Conservation (phyloP, 2,797 vertebrate species). For the Enteromius fasciolatus region DNA sequence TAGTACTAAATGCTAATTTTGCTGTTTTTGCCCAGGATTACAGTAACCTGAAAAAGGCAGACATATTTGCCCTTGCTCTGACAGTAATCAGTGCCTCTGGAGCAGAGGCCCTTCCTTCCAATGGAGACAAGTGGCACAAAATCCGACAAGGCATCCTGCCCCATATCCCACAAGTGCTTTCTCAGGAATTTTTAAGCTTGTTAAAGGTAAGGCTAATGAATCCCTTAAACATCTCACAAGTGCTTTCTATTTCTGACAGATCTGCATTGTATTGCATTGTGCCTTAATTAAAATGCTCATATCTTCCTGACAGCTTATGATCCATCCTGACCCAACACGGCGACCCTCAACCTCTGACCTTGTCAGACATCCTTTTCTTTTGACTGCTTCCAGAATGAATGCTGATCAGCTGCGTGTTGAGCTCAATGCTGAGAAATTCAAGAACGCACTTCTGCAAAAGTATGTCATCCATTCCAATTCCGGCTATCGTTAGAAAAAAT, state of each 20-base stretch:
- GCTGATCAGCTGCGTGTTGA: conserved; percentile 96
- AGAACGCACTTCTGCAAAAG: conserved; percentile 97
- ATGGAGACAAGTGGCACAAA: conserved; percentile 96
- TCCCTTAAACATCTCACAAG: neutral
- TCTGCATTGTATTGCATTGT: too few species aligned
- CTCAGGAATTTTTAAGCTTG: conserved; percentile 86
- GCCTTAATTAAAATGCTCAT: neutral
- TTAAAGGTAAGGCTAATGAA: conserved; percentile 82
- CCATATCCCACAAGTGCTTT: conserved; percentile 90
- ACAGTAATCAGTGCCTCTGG: conserved; percentile 81
- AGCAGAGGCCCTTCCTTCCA: conserved; percentile 90
- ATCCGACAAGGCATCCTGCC: conserved; percentile 92
- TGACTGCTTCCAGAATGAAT: conserved; percentile 91
- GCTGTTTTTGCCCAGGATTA: conserved; percentile 70
- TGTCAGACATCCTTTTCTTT: conserved; percentile 88
- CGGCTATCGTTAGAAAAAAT: neutral
- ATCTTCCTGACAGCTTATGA: conserved; percentile 84
- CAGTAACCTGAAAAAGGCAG: conserved; percentile 77
- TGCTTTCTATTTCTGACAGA: neutral
- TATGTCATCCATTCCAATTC: conserved; percentile 67
- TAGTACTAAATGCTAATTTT: neutral
- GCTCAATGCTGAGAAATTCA: conserved; percentile 96
- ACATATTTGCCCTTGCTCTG: conserved; percentile 81
- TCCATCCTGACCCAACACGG: conserved; percentile 87
- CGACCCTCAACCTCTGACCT: conserved; percentile 90